phyloP scores from a whole-genome alignment of 2,888 invertebrate genomes.

The Leptopterna dolabrata region DNA sequence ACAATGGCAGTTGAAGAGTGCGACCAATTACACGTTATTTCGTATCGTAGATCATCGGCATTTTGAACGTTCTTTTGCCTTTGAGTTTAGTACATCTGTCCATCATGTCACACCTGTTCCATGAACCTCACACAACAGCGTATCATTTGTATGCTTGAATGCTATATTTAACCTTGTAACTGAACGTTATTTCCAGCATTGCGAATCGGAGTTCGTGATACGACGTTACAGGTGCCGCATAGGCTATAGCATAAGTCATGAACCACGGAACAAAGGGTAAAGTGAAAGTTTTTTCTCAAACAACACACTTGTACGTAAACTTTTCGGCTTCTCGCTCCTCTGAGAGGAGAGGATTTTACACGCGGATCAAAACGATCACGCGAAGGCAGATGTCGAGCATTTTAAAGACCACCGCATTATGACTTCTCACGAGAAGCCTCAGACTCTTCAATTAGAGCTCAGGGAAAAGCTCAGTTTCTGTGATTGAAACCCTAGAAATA shows the following conservation, averaged over 20 bases:
- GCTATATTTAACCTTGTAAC: no score
- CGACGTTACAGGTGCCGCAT: not conserved
- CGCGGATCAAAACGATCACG: not conserved
- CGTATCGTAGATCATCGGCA: no score
- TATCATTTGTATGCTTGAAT: no score
- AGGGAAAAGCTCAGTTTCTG: constrained; percentile 21
- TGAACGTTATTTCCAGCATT: not conserved
- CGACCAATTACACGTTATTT: no score
- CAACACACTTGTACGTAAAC: not conserved
- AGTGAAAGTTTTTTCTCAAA: not conserved
- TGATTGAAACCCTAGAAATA: constrained; percentile 14
- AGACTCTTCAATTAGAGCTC: not conserved
- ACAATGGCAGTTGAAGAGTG: no score
- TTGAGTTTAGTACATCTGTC: no score
- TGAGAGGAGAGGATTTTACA: not conserved
- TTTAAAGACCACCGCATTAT: not conserved
- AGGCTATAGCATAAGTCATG: not conserved
- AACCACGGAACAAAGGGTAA: not conserved
- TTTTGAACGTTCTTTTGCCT: no score
- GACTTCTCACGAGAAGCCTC: not conserved
- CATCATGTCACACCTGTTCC: no score
- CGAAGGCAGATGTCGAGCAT: not conserved
- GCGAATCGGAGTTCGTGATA: not conserved
- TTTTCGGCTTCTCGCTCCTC: not conserved
- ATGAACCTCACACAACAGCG: no score